Base-by-base conservation (phyloP, 2,113 vertebrate genomes). In the Telmatochromis sp. region DNA sequence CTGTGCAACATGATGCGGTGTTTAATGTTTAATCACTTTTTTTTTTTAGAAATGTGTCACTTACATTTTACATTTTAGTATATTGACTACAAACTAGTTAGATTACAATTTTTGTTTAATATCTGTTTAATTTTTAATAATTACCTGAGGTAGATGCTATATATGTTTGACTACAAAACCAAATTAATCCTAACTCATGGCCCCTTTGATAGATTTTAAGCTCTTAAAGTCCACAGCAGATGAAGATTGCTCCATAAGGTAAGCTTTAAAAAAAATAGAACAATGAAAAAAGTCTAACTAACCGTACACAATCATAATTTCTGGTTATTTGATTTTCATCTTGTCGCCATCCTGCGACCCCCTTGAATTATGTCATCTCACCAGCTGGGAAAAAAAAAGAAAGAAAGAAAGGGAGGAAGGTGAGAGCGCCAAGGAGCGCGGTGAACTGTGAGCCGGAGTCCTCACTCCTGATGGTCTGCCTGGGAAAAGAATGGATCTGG, bases 401-500 rank as follows among this genome's bases (percentile, higher is more conserved):
- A 26, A 58, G 78, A 35, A 82, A 58, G 33, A 85, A 45, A 53
- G 51, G 80, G 57, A 81, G 68, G 37, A 82, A 68, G 40, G 57
- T 55, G 26, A 68, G 60, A 45, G 55, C 26, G 33, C 31, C n/a
- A 75, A 42, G 51, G 65, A 85, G 33, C 17, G 4, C 45, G 58
- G 54, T 82, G 80, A 80, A 58, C 57, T 37, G 42, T 14, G 58
- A 84, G 58, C 83, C 12, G 8, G 58, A 84, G 82, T 92, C 89
- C 35, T 91, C 86, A 2, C 42, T 84, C 84, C 54, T 81, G 89
- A 89, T 53, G 87, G 80, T 80, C 81, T 85, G 88, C 91, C 91
- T 90, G 92, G 91, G 93, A 90, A 93, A 91, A 60, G 51, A 90
- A 73, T 37, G 9, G 85, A 80, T 84, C 87, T 90, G 93, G 87